Base-by-base conservation (phyloP, 2,797 vertebrate species). In the Erpetoichthys calabaricus region DNA sequence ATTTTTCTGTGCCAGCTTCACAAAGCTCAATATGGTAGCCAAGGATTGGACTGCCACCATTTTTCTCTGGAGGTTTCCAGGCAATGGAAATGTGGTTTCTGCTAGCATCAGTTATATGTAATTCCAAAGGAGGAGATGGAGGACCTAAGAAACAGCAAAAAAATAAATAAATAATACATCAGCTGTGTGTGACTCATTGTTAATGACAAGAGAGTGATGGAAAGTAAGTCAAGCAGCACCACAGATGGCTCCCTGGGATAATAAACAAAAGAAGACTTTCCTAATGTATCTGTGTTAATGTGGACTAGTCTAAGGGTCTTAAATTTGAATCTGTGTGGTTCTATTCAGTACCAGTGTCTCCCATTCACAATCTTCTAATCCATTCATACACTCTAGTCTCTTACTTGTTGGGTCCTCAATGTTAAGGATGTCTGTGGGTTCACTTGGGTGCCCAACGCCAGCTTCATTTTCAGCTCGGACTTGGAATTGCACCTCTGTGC, bases 11-110 rank as follows among this genome's bases (percentile, higher is more conserved):
- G 60, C 95, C 94, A 4, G 88, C 88, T 69, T 91, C 91, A 2
- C 93, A 96, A 78, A 97, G 89, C 77, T 97, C 95, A 53, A 98
- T 81, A 68, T 97, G 89, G 74, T 98, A 99, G 51, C 94, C 95
- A 47, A 82, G 84, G 63, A 98, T 82, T 47, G 86, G 89, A 65
- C 88, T 88, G 64, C 95, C 94, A 4, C 95, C 95, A 53, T 90
- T 89, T 64, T 85, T 91, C 69, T 84, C 88, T 44, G 95, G 93
- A 57, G 92, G 84, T 62, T 95, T 98, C 95, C 95, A 98, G 63
- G 86, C 80, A 65, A 98, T 91, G 57, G 86, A 83, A 65, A 99
- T 87, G 68, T 93, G 91, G 4, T 89, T 84, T 62, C 93, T 80
- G 66, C 84, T 86, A 60, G 93, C 93, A 60, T 89, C 92, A 1